Evolutionary conservation across 1,140 invertebrate genomes (phyloP), one percentile per base, ranked within the genome.

Genomic region (Tenebrio molitor): DNA sequence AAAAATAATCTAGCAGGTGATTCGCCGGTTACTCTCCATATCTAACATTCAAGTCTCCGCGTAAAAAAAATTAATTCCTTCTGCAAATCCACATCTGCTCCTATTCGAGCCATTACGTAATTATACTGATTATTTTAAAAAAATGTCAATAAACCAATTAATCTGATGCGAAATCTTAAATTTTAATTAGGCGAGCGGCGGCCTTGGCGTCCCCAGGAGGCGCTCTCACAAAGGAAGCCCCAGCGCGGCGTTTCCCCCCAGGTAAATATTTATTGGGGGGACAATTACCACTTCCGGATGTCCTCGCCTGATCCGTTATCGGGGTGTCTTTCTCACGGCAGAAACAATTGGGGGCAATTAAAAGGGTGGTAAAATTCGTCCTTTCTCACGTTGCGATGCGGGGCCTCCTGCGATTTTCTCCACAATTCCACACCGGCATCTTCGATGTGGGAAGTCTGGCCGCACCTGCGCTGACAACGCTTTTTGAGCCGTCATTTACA

Each of bases 241-340:
- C 8, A 8, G 3, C 29, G 23, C 46, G 17, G 4, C 42, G 19
- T 41, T 41, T 41, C n/a, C 36, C 36, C n/a, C 2, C 36, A 19
- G n/a, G n/a, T 50, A 50, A 50, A 50, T 50, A 50, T 50, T 50
- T 50, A 50, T 50, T 6, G 19, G 10, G 44, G 44, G n/a, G 2
- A 6, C 23, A 14, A 58, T 58, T 39, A 36, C 17, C 63, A 71
- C 62, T 71, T 71, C 70, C 70, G 58, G 42, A 41, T 23, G n/a
- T 41, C 21, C 23, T 58, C 21, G 70, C 39, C 66, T 66, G 62
- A 71, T 71, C 46, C 34, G 39, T 6, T 62, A 66, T 41, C 7
- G 17, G 62, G 21, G 46, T 15, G 58, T 33, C 64, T 65, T 65
- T 71, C 70, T 71, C 70, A 71, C 70, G 70, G 36, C 16, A 29